Conservation (phyloP, 2,888 invertebrate genomes). For the Pyrrhosoma nymphula region DNA sequence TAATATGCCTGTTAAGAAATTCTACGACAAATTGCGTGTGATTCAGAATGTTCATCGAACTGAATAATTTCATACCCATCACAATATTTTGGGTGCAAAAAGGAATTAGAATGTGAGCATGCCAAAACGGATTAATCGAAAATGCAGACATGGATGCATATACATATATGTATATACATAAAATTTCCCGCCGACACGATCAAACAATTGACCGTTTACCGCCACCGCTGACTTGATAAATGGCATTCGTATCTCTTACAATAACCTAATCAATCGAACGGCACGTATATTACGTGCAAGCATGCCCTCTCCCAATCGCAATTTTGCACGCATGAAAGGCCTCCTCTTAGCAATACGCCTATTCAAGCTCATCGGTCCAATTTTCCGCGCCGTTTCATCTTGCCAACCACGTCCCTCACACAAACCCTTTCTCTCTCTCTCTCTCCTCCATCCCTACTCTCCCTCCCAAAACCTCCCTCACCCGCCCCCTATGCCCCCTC, state of each 20-base stretch:
- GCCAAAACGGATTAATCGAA: background rate
- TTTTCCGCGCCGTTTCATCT: constrained; percentile 58
- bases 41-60: background rate
- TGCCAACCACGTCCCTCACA: constrained; percentile 46
- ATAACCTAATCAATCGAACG: constrained; percentile 16
- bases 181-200: background rate
- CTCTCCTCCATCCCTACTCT: background rate
- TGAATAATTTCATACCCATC: background rate
- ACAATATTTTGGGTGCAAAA: background rate
- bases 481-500: background rate
- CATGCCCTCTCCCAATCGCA: background rate
- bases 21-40: background rate
- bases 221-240: background rate
- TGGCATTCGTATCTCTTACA: constrained; percentile 11
- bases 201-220: background rate
- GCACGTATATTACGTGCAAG: constrained; percentile 13
- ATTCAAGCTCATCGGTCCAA: constrained; percentile 40
- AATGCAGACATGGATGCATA: background rate
- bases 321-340: constrained; percentile 34
- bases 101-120: background rate
- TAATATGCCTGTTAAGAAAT: background rate
- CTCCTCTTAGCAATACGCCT: constrained; percentile 36
- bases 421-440: background rate
- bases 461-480: background rate
- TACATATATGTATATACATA: background rate